Percentiles rank a stretch among this genome's conserved stretches.
phyloP scores from a whole-genome alignment of 2,113 vertebrate genomes.

The Garra rufa region DNA sequence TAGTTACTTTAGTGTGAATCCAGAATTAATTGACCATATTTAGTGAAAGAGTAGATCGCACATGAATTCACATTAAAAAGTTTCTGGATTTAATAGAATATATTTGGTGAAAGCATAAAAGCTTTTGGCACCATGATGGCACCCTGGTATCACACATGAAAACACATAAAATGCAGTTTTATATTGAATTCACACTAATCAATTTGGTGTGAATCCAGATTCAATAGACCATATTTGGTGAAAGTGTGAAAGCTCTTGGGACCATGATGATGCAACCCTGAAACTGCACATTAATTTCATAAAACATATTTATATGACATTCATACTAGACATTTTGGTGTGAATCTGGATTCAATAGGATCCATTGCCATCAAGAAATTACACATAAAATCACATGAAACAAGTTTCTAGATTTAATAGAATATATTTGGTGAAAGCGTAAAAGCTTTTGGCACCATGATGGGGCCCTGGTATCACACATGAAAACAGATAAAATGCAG shows the following conservation, averaged over 20 bases:
- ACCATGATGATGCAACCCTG: no score
- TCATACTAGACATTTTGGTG: background rate
- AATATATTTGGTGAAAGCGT: background rate
- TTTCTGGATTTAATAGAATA: background rate
- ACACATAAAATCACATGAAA: no score
- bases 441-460: background rate
- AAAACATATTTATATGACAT: background rate
- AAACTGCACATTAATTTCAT: no score
- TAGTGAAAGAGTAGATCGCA: background rate
- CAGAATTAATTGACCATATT: background rate
- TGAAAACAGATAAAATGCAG: background rate
- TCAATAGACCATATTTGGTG: background rate
- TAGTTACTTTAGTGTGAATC: background rate
- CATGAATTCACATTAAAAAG: no score
- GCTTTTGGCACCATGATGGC: background rate
- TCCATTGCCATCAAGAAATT: no score
- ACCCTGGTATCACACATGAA: background rate
- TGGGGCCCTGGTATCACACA: background rate
- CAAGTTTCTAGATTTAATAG: no score
- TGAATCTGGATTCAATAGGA: background rate
- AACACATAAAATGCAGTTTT: background rate
- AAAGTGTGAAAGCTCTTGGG: no score
- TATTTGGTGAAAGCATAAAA: background rate
- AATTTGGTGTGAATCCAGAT: background rate
- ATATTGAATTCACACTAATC: background rate